These are phyloP conservation scores for Clusia tigrina DNA, from an alignment of 2,888 invertebrate species.

Conservation along the genomic window DNA sequence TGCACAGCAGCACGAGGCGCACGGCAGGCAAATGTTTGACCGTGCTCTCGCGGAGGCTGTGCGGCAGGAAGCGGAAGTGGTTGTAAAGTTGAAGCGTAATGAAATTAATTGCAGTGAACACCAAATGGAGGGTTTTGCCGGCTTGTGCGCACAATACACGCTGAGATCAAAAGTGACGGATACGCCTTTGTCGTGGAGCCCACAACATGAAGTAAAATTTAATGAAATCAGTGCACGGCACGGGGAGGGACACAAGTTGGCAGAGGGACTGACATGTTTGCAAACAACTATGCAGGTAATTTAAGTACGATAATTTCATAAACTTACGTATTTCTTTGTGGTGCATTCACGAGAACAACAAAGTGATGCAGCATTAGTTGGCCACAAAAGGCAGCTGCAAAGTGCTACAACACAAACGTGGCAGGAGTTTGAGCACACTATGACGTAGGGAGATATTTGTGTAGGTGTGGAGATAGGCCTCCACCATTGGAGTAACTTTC, in stretches of 20 bases:
- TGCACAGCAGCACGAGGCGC: conserved; percentile 61
- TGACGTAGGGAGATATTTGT: too few species aligned
- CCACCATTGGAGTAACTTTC: too few species aligned
- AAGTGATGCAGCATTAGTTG: too few species aligned
- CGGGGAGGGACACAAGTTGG: conserved; percentile 52
- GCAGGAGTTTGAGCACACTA: too few species aligned
- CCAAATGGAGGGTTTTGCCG: conserved; percentile 31
- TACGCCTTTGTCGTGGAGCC: conserved; percentile 41
- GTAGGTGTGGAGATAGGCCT: too few species aligned
- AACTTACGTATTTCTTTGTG: too few species aligned
- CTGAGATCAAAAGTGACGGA: conserved; percentile 39
- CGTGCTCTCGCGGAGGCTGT: conserved; percentile 71
- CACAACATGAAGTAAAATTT: conserved; percentile 42
- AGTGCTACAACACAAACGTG: too few species aligned
- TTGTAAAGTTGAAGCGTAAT: conserved; percentile 32
- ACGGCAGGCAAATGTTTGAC: conserved; percentile 66
- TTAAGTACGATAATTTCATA: too few species aligned
- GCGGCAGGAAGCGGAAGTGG: conserved; percentile 62
- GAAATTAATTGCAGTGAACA: neutral
- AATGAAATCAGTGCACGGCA: conserved; percentile 39
- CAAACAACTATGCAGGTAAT: conserved; percentile 66
- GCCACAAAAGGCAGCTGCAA: too few species aligned
- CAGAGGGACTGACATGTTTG: conserved; percentile 62
- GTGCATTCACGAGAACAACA: too few species aligned
- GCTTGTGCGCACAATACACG: conserved; percentile 39